A percentile compares a stretch with the other conserved stretches of the same genome.
Evolutionary conservation across 2,888 invertebrate species (phyloP).

Genomic region (Prionchulus punctatus): DNA sequence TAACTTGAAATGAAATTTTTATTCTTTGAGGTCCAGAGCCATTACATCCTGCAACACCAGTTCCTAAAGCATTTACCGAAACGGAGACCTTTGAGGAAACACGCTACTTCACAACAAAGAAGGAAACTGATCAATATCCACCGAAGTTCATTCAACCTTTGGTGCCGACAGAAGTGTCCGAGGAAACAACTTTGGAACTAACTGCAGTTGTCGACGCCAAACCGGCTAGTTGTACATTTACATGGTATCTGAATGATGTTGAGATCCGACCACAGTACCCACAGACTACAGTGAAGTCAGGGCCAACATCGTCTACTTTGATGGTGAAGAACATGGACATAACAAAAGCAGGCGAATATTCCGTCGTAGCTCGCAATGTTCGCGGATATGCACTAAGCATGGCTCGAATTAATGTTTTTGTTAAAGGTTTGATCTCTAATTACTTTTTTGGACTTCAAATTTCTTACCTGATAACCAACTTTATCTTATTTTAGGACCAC

Average conservation of each 20-base stretch:
- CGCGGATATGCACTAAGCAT: constrained; percentile 13
- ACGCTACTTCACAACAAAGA: background rate
- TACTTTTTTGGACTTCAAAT: too few species aligned
- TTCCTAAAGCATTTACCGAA: too few species aligned
- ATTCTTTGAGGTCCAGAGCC: too few species aligned
- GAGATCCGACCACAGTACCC: background rate
- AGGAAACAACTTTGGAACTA: background rate
- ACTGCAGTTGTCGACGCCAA: background rate
- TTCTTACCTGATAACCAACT: too few species aligned
- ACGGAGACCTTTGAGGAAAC: background rate
- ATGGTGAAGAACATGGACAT: background rate
- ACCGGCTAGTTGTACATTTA: background rate
- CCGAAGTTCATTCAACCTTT: background rate
- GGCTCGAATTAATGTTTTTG: constrained; percentile 3
- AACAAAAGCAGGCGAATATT: constrained; percentile 19
- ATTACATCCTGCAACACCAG: too few species aligned
- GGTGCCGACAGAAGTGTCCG: background rate
- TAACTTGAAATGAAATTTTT: too few species aligned
- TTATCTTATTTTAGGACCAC: background rate
- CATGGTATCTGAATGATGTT: background rate
- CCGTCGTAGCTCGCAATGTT: constrained; percentile 20
- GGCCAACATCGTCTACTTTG: background rate
- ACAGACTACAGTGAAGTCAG: background rate
- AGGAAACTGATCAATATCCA: background rate
- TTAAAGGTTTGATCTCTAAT: too few species aligned